Percentiles rank a stretch among this genome's conserved stretches.
Evolutionary conservation across 2,888 invertebrate genomes (phyloP).

Genomic region (Entomobrya proxima): DNA sequence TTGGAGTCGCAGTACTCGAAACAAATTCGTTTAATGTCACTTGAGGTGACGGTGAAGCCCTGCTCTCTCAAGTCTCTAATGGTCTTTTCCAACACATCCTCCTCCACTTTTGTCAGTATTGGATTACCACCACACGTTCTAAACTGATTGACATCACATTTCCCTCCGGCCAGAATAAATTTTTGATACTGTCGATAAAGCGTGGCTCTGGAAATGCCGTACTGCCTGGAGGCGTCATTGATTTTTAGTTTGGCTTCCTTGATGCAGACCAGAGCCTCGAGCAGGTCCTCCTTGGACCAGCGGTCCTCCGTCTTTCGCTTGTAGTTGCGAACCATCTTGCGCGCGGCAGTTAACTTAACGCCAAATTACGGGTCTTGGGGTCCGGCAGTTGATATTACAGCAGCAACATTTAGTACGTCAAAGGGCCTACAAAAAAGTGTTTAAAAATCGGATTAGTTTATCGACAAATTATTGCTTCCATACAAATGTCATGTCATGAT

Average conservation of each 20-base stretch:
- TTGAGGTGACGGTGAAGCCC: constrained; percentile 73
- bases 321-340: constrained; percentile 73
- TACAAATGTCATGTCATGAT: too few relatives aligned
- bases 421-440: too few relatives aligned
- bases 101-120: constrained; percentile 74
- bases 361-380: too few relatives aligned
- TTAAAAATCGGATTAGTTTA: too few relatives aligned
- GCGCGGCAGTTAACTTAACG: neutral
- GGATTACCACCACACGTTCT: constrained; percentile 75
- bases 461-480: too few relatives aligned
- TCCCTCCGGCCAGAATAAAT: constrained; percentile 71
- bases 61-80: constrained; percentile 74
- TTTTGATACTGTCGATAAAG: constrained; percentile 74
- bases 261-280: constrained; percentile 73
- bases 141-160: constrained; percentile 73
- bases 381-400: too few relatives aligned
- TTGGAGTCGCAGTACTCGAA: constrained; percentile 75
- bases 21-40: constrained; percentile 75
- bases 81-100: constrained; percentile 75
- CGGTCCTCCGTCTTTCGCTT: constrained; percentile 75
- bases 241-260: constrained; percentile 73
- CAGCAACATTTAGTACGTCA: too few relatives aligned
- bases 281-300: constrained; percentile 74
- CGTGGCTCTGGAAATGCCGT: constrained; percentile 74
- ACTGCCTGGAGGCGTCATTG: constrained; percentile 73